Conservation (phyloP, 2,888 invertebrate species). For the Torymus tubicola region DNA sequence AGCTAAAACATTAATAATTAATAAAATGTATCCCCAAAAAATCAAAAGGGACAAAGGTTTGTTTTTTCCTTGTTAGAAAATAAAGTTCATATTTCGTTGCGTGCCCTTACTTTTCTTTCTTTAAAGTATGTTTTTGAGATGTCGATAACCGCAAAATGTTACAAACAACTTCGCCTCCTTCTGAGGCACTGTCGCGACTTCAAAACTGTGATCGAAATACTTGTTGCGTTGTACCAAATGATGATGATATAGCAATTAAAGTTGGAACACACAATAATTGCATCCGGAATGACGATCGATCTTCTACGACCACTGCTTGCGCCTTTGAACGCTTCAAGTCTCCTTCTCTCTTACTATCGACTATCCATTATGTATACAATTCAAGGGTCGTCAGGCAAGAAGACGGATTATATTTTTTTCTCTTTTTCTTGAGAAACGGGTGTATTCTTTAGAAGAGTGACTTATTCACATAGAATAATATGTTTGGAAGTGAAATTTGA, state of each 20-base stretch:
- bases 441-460: no score
- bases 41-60: no score
- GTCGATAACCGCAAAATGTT: constrained; percentile 37
- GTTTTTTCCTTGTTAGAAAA: no score
- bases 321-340: neutral
- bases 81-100: no score
- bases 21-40: no score
- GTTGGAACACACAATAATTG: constrained; percentile 53
- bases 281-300: constrained; percentile 47
- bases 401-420: constrained; percentile 31
- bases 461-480: no score
- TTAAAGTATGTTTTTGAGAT: constrained; percentile 27
- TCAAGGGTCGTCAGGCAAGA: neutral
- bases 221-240: constrained; percentile 50
- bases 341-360: constrained; percentile 8
- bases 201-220: constrained; percentile 45
- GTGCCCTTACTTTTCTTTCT: neutral
- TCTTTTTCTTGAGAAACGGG: neutral
- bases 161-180: neutral
- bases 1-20: no score
- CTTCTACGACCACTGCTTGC: constrained; percentile 4
- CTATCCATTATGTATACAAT: constrained; percentile 42
- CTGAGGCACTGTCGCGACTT: neutral
- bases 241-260: constrained; percentile 54
- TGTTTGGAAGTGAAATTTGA: no score